Evolutionary conservation across 2,888 invertebrate species (phyloP).

Genomic region (Ethmia dodecea): DNA sequence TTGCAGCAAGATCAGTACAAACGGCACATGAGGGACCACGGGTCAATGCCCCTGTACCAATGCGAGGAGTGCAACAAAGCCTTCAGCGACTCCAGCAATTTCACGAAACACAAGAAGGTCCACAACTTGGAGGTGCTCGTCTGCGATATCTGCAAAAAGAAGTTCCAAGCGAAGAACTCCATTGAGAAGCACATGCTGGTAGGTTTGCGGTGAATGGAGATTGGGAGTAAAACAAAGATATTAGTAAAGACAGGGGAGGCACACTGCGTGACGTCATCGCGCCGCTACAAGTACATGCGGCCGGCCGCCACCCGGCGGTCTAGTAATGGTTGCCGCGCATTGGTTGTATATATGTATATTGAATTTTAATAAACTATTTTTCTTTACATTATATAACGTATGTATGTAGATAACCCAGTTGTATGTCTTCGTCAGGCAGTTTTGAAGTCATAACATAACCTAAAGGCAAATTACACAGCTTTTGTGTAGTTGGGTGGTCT

Average conservation of each 20-base stretch:
- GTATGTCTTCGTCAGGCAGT: too few relatives aligned
- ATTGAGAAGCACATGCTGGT: conserved; percentile 46
- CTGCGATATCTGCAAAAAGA: conserved; percentile 47
- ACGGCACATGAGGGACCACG: conserved; percentile 52
- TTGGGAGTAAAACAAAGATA: neutral
- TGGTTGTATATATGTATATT: neutral
- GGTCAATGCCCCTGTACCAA: conserved; percentile 37
- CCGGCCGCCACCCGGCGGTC: neutral
- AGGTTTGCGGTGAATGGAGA: conserved; percentile 4
- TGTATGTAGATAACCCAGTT: too few relatives aligned
- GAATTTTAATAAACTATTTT: neutral
- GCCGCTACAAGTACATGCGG: too few relatives aligned
- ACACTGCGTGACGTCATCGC: too few relatives aligned
- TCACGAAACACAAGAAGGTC: conserved; percentile 58
- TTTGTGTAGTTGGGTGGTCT: too few relatives aligned
- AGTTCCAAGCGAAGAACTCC: conserved; percentile 35
- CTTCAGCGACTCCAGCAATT: conserved; percentile 60
- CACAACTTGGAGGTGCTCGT: conserved; percentile 36
- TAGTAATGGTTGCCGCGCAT: neutral
- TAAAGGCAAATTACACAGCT: too few relatives aligned
- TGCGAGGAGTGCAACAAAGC: conserved; percentile 47
- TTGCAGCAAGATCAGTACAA: conserved; percentile 30
- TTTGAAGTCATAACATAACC: too few relatives aligned
- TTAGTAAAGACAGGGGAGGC: neutral
- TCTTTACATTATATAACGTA: too few relatives aligned